Percentiles rank a stretch among this genome's conserved stretches.
Evolutionary conservation across 2,888 invertebrate species (phyloP).

Genomic region (Resseliella maxima): DNA sequence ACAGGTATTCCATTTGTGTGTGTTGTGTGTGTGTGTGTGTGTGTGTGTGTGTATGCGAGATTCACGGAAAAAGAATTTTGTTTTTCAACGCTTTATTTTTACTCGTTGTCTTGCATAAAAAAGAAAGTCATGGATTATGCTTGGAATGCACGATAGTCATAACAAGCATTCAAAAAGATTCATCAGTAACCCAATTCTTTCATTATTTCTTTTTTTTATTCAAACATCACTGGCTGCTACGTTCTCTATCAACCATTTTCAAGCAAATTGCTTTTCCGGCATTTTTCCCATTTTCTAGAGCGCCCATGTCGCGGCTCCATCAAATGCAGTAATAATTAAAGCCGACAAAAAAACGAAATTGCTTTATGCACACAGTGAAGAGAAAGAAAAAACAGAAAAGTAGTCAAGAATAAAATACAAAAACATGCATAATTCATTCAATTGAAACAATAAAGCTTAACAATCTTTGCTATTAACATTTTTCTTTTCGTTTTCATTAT

Average conservation of each 20-base stretch:
- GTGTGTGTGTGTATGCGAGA: no score
- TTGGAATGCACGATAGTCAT: neutral
- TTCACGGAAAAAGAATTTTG: neutral
- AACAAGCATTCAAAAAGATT: neutral
- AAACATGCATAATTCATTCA: slow-evolving; percentile 21
- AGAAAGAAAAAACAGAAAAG: neutral
- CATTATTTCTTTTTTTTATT: neutral
- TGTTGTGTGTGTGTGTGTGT: no score
- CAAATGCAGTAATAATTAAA: slow-evolving; percentile 16
- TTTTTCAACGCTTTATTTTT: neutral
- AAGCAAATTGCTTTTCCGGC: slow-evolving; percentile 38
- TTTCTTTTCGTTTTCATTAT: neutral
- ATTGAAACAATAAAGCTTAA: slow-evolving; percentile 45
- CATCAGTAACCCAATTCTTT: slow-evolving; percentile 42
- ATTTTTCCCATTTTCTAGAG: neutral
- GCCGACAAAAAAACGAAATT: slow-evolving; percentile 7
- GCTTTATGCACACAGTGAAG: neutral
- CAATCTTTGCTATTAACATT: slow-evolving; percentile 16
- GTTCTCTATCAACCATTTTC: neutral
- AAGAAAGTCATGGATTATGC: slow-evolving; percentile 22
- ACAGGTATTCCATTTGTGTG: slow-evolving; percentile 30
- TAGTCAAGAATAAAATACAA: neutral
- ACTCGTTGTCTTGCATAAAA: neutral
- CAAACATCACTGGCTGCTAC: neutral
- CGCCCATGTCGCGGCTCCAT: neutral